These are phyloP conservation scores for Mesoligia furuncula DNA, from an alignment of 2,888 invertebrate species.

Conservation along the genomic window DNA sequence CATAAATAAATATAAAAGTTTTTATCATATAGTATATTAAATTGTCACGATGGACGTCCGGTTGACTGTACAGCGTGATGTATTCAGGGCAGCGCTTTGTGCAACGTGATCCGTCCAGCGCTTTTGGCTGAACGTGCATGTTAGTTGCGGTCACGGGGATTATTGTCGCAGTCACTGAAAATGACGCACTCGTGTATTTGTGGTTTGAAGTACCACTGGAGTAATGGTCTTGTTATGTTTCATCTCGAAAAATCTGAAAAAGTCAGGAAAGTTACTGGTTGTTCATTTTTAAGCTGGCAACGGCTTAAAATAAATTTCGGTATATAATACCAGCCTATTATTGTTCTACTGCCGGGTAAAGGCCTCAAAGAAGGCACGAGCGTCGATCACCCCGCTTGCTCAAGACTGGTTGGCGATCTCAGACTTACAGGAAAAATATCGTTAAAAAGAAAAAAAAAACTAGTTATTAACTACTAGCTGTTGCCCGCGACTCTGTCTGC, in stretches of 20 bases:
- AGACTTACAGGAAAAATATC: too few species aligned
- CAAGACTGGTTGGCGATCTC: too few species aligned
- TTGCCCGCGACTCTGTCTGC: too few species aligned
- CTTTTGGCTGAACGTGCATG: conserved; percentile 26
- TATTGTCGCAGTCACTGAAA: conserved; percentile 15
- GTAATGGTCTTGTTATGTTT: not conserved
- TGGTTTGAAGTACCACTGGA: not conserved
- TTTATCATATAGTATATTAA: not conserved
- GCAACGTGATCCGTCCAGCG: conserved; percentile 26
- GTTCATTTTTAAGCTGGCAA: not conserved
- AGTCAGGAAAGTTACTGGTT: not conserved
- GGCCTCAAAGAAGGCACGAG: too few species aligned
- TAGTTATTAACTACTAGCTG: too few species aligned
- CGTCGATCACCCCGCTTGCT: too few species aligned
- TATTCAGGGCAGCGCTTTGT: conserved; percentile 32
- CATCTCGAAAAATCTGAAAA: not conserved
- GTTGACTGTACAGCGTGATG: conserved; percentile 19
- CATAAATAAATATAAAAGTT: not conserved
- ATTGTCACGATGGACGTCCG: not conserved
- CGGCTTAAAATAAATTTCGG: not conserved
- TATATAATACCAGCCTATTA: too few species aligned
- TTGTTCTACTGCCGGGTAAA: too few species aligned
- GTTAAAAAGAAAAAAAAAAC: too few species aligned
- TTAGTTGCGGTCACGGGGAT: conserved; percentile 35
- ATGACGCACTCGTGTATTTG: conserved; percentile 32